A percentile compares a stretch with the other conserved stretches of the same genome.
Evolutionary conservation across 2,797 vertebrate genomes (phyloP).

Genomic region (Mormyrops boulengeri): DNA sequence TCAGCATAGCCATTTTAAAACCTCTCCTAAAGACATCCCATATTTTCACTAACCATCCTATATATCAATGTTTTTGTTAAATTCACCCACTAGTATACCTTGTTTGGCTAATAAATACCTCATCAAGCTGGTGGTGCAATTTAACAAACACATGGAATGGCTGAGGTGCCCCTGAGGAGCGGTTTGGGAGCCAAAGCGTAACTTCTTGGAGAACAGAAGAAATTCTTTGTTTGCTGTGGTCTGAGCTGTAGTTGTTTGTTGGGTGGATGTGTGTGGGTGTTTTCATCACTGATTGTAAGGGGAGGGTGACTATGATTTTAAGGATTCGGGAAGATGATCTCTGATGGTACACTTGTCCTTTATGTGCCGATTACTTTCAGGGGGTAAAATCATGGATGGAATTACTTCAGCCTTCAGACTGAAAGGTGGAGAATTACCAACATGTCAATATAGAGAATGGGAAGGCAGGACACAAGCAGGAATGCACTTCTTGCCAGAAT

Average conservation of each 20-base stretch:
- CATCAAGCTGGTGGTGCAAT: not conserved
- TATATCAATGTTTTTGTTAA: not conserved
- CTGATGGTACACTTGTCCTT: not conserved
- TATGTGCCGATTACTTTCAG: not conserved
- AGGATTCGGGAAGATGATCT: not conserved
- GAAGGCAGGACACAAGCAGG: not conserved
- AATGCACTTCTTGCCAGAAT: not conserved
- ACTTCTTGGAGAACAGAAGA: not conserved
- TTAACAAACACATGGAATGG: not conserved
- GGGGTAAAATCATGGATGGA: not conserved
- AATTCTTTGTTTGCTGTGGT: not conserved
- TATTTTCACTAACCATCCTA: not conserved
- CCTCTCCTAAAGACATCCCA: not conserved
- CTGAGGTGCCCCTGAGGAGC: not conserved
- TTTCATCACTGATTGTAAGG: not conserved
- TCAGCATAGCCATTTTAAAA: not conserved
- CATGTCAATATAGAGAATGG: not conserved
- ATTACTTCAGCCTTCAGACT: not conserved
- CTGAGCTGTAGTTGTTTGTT: not conserved
- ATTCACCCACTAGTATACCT: not conserved
- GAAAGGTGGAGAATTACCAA: not conserved
- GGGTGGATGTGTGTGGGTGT: not conserved
- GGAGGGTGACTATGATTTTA: not conserved
- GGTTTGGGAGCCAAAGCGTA: not conserved
- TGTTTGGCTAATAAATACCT: not conserved